These are phyloP conservation scores for Myxocyprinus asiaticus DNA, from an alignment of 2,113 vertebrate species.

Conservation along the genomic window DNA sequence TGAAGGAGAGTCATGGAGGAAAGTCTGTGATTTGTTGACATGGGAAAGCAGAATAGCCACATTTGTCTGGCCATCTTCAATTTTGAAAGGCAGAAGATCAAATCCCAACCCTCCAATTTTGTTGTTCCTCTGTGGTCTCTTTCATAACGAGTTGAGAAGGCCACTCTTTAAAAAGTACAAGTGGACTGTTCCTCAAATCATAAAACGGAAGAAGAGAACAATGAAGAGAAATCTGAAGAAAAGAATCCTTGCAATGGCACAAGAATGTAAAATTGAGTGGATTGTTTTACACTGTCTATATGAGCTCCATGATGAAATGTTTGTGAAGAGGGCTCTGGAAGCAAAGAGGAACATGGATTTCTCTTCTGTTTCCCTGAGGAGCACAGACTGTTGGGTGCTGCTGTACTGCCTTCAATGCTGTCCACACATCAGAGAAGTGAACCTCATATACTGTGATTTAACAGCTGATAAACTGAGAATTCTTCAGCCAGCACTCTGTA, in stretches of 20 bases:
- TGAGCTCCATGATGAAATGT: constrained; percentile 16
- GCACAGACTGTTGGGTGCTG: constrained; percentile 39
- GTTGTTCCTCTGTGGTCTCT: constrained; percentile 31
- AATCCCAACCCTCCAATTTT: background rate
- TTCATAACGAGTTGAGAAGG: background rate
- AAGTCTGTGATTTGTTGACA: background rate
- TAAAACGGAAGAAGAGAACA: too few species aligned
- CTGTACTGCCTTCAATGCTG: constrained; percentile 37
- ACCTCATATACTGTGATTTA: constrained; percentile 28
- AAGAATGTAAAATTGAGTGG: background rate
- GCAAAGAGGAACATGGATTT: background rate
- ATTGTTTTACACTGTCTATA: constrained; percentile 17
- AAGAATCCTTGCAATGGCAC: too few species aligned
- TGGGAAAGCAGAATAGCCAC: background rate
- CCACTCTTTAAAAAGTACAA: background rate
- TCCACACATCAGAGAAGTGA: constrained; percentile 14
- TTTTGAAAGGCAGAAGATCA: background rate
- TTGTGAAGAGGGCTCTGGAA: background rate
- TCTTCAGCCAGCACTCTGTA: constrained; percentile 27
- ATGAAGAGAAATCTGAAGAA: too few species aligned
- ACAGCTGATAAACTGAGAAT: constrained; percentile 31
- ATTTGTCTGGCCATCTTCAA: too few species aligned
- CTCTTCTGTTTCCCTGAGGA: background rate
- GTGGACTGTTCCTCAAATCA: background rate
- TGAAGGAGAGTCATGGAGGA: background rate